Evolutionary conservation across 1,140 invertebrate genomes (phyloP).

Genomic region (Drosophila nigromelanica): DNA sequence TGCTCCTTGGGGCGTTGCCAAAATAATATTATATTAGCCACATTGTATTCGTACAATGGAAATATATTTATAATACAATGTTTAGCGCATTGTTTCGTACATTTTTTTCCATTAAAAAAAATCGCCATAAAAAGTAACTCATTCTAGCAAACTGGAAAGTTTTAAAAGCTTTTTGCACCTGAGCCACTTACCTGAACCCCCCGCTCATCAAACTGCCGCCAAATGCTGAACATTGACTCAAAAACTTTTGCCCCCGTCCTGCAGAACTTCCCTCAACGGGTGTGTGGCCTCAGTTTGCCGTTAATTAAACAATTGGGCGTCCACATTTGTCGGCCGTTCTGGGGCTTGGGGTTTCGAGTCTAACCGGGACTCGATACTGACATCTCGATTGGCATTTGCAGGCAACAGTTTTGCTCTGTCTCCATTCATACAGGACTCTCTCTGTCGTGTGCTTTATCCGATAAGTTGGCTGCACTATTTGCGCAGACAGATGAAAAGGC

Average conservation of each 20-base stretch:
- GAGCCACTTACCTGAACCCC: conserved; percentile 39
- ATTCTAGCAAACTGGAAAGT: conserved; percentile 51
- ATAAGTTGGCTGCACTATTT: conserved; percentile 50
- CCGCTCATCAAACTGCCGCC: conserved; percentile 26
- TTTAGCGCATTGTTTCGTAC: conserved; percentile 23
- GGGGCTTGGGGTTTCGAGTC: not conserved
- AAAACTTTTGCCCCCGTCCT: conserved; percentile 47
- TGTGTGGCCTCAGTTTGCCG: conserved; percentile 53
- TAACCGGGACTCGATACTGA: conserved; percentile 20
- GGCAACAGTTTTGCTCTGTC: conserved; percentile 3
- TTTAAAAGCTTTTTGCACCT: conserved; percentile 70
- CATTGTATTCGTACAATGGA: conserved; percentile 18
- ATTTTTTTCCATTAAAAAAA: conserved; percentile 16
- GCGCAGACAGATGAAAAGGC: conserved; percentile 3
- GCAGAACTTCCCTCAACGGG: conserved; percentile 33
- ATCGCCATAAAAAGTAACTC: conserved; percentile 18
- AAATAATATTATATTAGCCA: not conserved
- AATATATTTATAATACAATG: conserved; percentile 26
- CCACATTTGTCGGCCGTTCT: conserved; percentile 26
- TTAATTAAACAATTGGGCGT: conserved; percentile 60
- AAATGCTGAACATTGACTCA: conserved; percentile 43
- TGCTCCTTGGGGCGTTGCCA: not conserved
- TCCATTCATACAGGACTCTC: not conserved
- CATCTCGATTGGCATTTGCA: conserved; percentile 32
- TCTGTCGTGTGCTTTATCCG: conserved; percentile 38